Evolutionary conservation across 2,113 vertebrate genomes (phyloP).

Genomic region (Laticauda laticaudata): DNA sequence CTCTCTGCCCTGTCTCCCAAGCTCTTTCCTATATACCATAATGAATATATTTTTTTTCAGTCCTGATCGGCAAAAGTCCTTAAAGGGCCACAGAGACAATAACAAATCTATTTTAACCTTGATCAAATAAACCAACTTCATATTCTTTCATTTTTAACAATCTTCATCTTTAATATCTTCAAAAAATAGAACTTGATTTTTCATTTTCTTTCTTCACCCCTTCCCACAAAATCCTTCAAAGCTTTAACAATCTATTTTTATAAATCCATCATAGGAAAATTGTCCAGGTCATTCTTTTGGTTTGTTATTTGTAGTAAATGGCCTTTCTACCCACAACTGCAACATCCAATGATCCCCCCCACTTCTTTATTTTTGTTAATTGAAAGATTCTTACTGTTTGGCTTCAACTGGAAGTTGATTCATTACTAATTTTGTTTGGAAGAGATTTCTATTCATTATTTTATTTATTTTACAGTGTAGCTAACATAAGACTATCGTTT

Average conservation of each 20-base stretch:
- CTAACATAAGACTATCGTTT: neutral
- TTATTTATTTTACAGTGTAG: neutral
- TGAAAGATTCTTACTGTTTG: neutral
- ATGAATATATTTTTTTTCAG: neutral
- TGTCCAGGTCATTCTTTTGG: neutral
- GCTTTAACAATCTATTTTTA: neutral
- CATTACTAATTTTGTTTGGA: neutral
- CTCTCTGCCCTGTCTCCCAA: neutral
- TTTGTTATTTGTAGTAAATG: neutral
- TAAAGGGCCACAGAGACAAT: neutral
- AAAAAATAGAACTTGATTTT: neutral
- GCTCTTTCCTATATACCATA: neutral
- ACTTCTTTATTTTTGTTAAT: too few species aligned
- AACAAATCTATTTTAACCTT: neutral
- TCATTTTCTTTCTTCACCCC: neutral
- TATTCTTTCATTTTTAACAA: neutral
- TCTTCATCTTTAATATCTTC: neutral
- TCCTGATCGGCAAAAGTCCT: neutral
- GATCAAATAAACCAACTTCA: neutral
- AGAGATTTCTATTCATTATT: neutral
- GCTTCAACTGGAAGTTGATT: neutral
- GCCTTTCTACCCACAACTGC: neutral
- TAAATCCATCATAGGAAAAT: neutral
- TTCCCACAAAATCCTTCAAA: neutral
- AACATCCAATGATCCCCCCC: neutral